Evolutionary conservation across 64 coral and sea anemone species (phyloP).

Genomic region (Acropora tenuis): DNA sequence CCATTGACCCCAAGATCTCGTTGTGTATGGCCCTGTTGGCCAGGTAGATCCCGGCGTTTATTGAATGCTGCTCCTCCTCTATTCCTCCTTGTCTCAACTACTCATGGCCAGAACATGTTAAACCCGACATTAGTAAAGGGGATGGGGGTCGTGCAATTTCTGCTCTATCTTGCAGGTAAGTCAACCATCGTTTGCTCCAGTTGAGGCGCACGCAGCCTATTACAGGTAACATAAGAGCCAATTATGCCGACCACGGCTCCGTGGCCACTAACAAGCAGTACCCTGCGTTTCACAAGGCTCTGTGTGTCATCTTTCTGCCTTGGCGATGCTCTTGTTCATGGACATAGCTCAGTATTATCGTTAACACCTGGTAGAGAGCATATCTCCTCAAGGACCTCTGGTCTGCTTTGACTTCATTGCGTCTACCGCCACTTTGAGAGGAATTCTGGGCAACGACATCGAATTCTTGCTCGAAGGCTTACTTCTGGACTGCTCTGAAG

Average conservation of each 20-base stretch:
- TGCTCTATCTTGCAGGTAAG: not conserved
- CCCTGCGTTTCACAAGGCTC: not conserved
- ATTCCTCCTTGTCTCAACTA: not conserved
- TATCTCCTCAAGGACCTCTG: too few species aligned
- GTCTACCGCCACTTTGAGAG: too few species aligned
- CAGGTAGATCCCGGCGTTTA: slow-evolving; percentile 27
- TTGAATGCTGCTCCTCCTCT: not conserved
- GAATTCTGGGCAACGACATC: too few species aligned
- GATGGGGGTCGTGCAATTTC: not conserved
- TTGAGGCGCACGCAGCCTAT: not conserved
- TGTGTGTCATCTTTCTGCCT: not conserved
- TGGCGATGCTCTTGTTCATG: not conserved
- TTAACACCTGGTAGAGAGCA: too few species aligned
- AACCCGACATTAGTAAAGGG: not conserved
- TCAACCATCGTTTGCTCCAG: not conserved
- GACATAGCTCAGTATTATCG: too few species aligned
- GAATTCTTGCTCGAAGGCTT: too few species aligned
- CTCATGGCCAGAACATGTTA: not conserved
- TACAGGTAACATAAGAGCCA: not conserved
- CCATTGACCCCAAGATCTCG: slow-evolving; percentile 19
- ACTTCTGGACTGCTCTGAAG: not conserved
- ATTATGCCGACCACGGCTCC: not conserved
- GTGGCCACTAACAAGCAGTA: slow-evolving; percentile 3
- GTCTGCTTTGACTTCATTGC: too few species aligned
- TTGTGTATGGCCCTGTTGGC: slow-evolving; percentile 29